Conservation (phyloP, 1,140 invertebrate species). For the Drosophila simulans region DNA sequence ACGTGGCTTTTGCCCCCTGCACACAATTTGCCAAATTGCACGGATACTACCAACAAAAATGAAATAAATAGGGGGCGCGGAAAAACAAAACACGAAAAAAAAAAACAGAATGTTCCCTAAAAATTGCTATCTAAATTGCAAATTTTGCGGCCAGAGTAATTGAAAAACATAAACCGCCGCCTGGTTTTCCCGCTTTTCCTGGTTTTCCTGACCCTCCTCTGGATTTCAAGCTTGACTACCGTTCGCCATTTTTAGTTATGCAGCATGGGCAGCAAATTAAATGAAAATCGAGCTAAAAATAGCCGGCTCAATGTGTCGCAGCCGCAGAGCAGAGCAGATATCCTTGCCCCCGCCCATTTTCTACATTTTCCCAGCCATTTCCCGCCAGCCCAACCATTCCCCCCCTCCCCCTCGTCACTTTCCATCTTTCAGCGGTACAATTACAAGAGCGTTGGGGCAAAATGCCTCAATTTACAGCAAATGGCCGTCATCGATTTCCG, state of each 20-base stretch:
- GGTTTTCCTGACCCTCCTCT: constrained; percentile 1
- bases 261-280: constrained; percentile 80
- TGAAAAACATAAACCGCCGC: constrained; percentile 72
- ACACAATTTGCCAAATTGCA: constrained; percentile 58
- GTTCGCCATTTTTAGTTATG: constrained; percentile 72
- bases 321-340: constrained; percentile 30
- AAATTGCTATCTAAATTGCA: constrained; percentile 77
- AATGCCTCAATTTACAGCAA: constrained; percentile 80
- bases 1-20: constrained; percentile 8
- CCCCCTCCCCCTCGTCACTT: background rate
- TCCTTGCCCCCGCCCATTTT: constrained; percentile 15
- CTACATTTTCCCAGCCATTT: constrained; percentile 10
- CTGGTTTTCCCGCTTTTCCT: background rate
- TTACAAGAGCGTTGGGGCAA: constrained; percentile 68
- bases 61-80: background rate
- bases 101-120: constrained; percentile 30
- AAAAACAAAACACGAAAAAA: constrained; percentile 8
- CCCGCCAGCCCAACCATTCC: background rate
- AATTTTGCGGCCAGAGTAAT: constrained; percentile 75
- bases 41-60: constrained; percentile 24
- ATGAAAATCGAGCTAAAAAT: constrained; percentile 80
- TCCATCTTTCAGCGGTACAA: constrained; percentile 55
- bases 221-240: constrained; percentile 46
- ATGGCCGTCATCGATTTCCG: constrained; percentile 81
- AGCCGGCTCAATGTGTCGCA: constrained; percentile 68